Evolutionary conservation across 2,888 invertebrate species (phyloP), one percentile per base, ranked within the genome.

Genomic region (Achlya flavicornis): DNA sequence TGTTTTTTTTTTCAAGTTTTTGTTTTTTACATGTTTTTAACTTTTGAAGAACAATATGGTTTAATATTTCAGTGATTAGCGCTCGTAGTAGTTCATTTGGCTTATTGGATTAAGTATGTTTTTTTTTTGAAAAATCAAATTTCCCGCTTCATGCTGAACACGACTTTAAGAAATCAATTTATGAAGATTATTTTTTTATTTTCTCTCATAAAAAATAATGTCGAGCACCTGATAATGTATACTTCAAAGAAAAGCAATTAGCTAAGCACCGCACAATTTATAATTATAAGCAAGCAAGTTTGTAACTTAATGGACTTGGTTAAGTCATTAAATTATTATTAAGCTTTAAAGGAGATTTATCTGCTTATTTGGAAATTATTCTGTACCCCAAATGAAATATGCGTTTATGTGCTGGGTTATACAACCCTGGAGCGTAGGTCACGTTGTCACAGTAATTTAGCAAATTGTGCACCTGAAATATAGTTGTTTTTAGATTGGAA

Each of bases 291-390:
- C 73, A 76, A 76, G 70, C 77, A 82, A 82, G 76, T 81, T 83
- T 76, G 72, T 80, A 77, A 78, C 75, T 77, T 83, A 77, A 81
- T 79, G 81, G 77, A 81, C 79, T 80, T 81, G 79, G 79, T 77
- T 77, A 76, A 81, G 83, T 79, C 78, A 82, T 81, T 81, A 81
- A 81, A 82, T 82, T 82, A 79, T 80, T 79, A 78, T 78, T 76
- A 77, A 73, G 73, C 75, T 73, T 73, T 78, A 78, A 77, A 76
- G 77, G 64, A 67, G 68, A 77, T 59, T 59, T 69, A 78, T 77
- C 74, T 76, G 68, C 67, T 71, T 65, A 66, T 66, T 70, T 63
- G 63, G 43, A 71, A 77, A 71, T 78, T 76, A 60, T 60, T 7
- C 14, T 43, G 6, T 26, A 35, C 41, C 38, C 41, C 26, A 11